Conservation (phyloP, 2,888 invertebrate genomes). For the Trachelus iudaicus region DNA sequence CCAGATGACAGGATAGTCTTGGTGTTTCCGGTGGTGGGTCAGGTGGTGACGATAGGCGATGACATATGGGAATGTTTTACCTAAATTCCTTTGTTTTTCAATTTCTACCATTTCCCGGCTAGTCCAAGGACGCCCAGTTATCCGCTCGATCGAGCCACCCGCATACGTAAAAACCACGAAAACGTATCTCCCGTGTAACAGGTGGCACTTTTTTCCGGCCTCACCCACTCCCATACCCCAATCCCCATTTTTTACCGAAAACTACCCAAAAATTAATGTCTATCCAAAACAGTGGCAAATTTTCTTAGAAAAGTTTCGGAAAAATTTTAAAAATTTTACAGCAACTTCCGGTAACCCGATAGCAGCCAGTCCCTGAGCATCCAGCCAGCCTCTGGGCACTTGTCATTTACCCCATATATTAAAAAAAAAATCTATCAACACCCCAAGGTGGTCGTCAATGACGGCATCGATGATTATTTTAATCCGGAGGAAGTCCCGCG, state of each 20-base stretch:
- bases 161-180: not conserved
- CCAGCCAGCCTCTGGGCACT: not conserved
- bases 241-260: conserved; percentile 20
- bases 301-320: too few species aligned
- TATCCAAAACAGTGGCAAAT: conserved; percentile 14
- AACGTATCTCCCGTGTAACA: conserved; percentile 19
- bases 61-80: conserved; percentile 29
- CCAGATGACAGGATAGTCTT: conserved; percentile 1
- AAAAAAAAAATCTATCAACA: not conserved
- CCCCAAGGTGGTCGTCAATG: not conserved
- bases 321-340: too few species aligned
- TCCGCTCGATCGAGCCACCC: not conserved
- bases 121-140: conserved; percentile 28
- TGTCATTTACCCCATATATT: too few species aligned
- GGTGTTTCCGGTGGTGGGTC: conserved; percentile 33
- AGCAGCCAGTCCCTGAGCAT: not conserved
- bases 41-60: conserved; percentile 23
- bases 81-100: conserved; percentile 3
- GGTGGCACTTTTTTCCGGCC: conserved; percentile 20
- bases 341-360: not conserved
- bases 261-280: conserved; percentile 41
- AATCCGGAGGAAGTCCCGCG: not conserved
- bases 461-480: not conserved
- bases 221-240: not conserved
- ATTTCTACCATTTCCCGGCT: conserved; percentile 4